Conservation (phyloP, 2,888 invertebrate species). For the Schizaphis graminum region DNA sequence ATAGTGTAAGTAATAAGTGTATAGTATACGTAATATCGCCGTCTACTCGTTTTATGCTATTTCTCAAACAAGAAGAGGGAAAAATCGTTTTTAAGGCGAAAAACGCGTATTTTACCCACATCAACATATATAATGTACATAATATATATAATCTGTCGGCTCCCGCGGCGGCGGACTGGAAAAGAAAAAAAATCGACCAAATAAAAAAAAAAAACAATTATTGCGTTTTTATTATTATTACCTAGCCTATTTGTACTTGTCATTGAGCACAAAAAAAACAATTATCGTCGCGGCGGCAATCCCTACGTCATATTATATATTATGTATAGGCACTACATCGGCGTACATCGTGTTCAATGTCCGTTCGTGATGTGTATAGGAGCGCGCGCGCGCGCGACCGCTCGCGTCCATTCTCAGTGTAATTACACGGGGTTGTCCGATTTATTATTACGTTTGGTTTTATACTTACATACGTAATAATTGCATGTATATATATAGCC, state of each 20-base stretch:
- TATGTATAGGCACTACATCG: not conserved
- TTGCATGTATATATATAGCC: not conserved
- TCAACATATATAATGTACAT: not conserved
- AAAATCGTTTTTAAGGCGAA: not conserved
- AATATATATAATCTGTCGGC: not conserved
- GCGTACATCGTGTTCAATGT: not conserved
- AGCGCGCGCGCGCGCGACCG: not conserved
- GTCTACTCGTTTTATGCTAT: not conserved
- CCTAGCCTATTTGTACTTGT: slow-evolving; percentile 59
- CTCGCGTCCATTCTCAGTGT: slow-evolving; percentile 20
- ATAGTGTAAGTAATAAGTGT: not conserved
- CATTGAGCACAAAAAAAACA: slow-evolving; percentile 40
- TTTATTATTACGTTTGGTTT: slow-evolving; percentile 49
- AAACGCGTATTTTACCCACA: not conserved
- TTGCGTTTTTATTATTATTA: slow-evolving; percentile 53
- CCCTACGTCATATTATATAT: not conserved
- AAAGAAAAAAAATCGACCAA: not conserved
- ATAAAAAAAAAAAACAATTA: slow-evolving; percentile 50
- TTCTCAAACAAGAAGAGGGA: not conserved
- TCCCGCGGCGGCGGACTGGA: not conserved
- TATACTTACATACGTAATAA: slow-evolving; percentile 5
- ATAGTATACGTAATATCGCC: not conserved
- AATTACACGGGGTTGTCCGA: slow-evolving; percentile 26
- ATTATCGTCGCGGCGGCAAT: slow-evolving; percentile 28
- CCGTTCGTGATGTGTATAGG: not conserved